A percentile compares a stretch with the other conserved stretches of the same genome.
Conservation (phyloP, 2,888 invertebrate species). For the Tenthredo scrophulariae region DNA sequence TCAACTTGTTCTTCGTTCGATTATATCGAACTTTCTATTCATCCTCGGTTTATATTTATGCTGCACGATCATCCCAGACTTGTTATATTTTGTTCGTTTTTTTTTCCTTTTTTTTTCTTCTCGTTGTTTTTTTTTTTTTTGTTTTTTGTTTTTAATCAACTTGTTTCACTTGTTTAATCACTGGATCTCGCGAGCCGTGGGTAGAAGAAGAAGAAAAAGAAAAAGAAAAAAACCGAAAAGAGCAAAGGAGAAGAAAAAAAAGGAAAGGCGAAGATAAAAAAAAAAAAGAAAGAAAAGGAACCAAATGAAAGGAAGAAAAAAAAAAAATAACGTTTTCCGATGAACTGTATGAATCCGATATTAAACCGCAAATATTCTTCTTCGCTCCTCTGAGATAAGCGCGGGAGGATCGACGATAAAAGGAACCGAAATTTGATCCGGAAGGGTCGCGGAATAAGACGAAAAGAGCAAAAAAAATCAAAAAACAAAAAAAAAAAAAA, state of each 20-base stretch:
- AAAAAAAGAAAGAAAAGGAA: background rate
- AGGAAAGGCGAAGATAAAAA: background rate
- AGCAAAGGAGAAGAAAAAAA: background rate
- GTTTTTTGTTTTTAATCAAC: background rate
- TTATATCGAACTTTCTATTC: background rate
- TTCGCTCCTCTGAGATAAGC: too few species aligned
- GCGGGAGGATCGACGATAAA: background rate
- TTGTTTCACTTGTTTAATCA: slow-evolving; percentile 40
- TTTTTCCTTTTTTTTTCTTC: background rate
- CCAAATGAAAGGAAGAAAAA: background rate
- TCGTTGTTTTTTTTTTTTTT: background rate
- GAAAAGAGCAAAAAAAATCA: background rate
- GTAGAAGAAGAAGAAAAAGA: background rate
- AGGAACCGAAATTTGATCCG: background rate
- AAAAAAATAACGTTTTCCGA: background rate
- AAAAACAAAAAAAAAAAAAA: background rate
- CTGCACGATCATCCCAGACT: slow-evolving; percentile 24
- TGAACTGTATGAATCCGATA: background rate
- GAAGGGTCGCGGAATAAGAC: background rate
- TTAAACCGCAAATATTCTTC: background rate
- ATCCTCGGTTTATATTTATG: slow-evolving; percentile 19
- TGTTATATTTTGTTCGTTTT: background rate
- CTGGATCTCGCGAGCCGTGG: background rate
- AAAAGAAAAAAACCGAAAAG: background rate
- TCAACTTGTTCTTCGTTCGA: slow-evolving; percentile 7